Conservation (phyloP, 2,113 vertebrate species). For the Ceyx cyanopectus region DNA sequence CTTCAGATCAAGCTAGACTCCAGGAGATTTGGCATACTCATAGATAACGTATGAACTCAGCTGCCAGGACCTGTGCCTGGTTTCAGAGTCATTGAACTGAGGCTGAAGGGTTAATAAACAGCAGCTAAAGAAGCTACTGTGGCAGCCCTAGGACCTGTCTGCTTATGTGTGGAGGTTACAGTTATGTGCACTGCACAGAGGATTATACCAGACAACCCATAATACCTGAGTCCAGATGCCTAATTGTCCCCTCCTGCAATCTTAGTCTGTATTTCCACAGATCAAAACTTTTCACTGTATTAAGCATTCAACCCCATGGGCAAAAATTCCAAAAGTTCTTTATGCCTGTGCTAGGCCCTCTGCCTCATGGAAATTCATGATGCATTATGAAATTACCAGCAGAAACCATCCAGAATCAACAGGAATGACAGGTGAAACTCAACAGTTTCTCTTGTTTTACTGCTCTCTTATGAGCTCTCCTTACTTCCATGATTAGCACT, state of each 20-base stretch:
- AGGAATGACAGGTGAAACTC: constrained; percentile 39
- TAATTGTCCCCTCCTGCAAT: constrained; percentile 11
- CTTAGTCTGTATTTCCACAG: constrained; percentile 7
- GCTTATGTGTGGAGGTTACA: not conserved
- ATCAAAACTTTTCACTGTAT: not conserved
- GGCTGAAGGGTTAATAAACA: not conserved
- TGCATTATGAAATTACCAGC: constrained; percentile 42
- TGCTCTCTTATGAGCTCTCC: constrained; percentile 2
- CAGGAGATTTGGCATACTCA: not conserved
- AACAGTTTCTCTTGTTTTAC: constrained; percentile 27
- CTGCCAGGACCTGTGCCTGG: not conserved
- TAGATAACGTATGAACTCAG: not conserved
- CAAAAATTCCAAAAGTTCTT: constrained; percentile 24
- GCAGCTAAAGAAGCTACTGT: not conserved
- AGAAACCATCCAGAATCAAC: constrained; percentile 44
- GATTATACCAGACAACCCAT: not conserved
- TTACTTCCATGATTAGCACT: constrained; percentile 13
- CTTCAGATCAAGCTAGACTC: not conserved
- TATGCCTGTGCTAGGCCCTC: not conserved
- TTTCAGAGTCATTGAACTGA: not conserved
- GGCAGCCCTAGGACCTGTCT: not conserved
- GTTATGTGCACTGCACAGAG: not conserved
- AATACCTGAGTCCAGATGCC: not conserved
- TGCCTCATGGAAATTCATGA: constrained; percentile 38
- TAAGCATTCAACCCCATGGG: constrained; percentile 14